Evolutionary conservation across 2,113 vertebrate genomes (phyloP), one percentile per base, ranked within the genome.

Genomic region (Salvelinus alpinus): DNA sequence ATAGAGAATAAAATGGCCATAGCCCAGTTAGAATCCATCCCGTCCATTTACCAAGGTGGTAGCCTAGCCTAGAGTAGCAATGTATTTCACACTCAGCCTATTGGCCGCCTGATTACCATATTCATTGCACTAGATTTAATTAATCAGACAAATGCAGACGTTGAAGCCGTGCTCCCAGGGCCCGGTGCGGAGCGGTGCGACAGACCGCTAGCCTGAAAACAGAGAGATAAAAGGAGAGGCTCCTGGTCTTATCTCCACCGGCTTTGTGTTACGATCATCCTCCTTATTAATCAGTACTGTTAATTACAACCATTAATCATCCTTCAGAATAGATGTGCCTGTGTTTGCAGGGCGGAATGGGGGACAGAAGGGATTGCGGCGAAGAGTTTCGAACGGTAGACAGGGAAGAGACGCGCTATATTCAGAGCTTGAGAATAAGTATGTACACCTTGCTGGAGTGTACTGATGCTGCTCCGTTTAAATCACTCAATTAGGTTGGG

Each of bases 301-400:
- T 93, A 94, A 94, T 94, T 93, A 93, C 81, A 82, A 84, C 87
- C 88, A 94, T 94, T 93, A 94, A 94, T 93, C 92, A 94, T 69
- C 38, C 79, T 74, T 88, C 84, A 87, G 87, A 89, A 90, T 85
- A 82, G 90, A 91, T 83, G 89, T 85, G 88, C 91, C 89, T 71
- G 75, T 80, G 79, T 82, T 76, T 78, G 84, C 78, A 82, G 85
- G 82, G 75, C 16, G 72, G 82, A 80, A 90, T 73, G 76, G 76
- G 78, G 79, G 88, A 71, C 22, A 82, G 89, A 72, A 75, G 76
- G 78, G 79, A 88, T 71, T 25, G 82, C 81, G 57, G 29, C 64
- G 82, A 67, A 88, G 87, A 83, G 73, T 87, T 87, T 82, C 80
- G 57, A 44, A 18, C 20, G 11, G 14, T 20, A 25, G 34, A 38